These are phyloP conservation scores for Drosophila seclusa DNA, from an alignment of 2,888 invertebrate genomes.

Conservation along the genomic window DNA sequence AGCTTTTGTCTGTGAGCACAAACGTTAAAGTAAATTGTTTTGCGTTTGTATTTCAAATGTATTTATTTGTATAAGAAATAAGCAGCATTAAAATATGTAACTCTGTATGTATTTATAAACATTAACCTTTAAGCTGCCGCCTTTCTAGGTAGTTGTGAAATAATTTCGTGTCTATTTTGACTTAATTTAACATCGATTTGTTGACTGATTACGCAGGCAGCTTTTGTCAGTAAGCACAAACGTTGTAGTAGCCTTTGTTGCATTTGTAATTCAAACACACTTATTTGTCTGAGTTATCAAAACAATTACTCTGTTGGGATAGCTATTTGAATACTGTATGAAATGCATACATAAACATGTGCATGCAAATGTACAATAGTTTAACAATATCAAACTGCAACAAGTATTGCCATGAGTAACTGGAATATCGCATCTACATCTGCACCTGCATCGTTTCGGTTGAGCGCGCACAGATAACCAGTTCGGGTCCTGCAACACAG, in stretches of 20 bases:
- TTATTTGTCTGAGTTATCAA: neutral
- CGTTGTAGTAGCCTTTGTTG: neutral
- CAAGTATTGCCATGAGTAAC: neutral
- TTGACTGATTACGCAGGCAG: neutral
- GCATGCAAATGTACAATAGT: neutral
- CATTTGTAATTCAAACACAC: neutral
- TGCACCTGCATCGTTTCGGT: slow-evolving; percentile 38
- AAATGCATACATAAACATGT: neutral
- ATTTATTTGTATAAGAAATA: neutral
- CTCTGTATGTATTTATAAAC: neutral
- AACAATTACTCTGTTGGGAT: neutral
- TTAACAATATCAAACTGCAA: neutral
- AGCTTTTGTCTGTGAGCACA: neutral
- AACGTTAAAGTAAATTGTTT: neutral
- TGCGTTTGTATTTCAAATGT: neutral
- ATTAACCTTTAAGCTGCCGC: neutral
- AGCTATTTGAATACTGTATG: neutral
- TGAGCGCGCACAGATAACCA: slow-evolving; percentile 16
- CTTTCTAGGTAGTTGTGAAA: neutral
- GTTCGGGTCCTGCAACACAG: slow-evolving; percentile 15
- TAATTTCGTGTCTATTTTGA: neutral
- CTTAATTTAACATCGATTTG: neutral
- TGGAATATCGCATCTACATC: neutral
- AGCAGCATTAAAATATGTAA: neutral
- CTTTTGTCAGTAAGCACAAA: neutral